Base-by-base conservation (phyloP, 2,113 vertebrate genomes). In the Benitochromis conjunctus region DNA sequence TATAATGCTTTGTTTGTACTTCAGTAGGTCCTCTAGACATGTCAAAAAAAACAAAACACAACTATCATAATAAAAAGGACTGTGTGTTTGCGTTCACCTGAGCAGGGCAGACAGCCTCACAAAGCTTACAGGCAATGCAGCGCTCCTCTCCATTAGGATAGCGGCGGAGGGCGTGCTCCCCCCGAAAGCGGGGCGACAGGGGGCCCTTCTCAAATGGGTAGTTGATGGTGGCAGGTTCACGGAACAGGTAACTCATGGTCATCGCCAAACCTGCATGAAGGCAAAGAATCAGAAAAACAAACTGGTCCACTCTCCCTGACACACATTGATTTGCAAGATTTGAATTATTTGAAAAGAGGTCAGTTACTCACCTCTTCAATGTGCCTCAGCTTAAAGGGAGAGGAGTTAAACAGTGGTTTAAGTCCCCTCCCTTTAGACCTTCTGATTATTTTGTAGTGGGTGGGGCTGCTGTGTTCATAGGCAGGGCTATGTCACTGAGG, bases 161-260 rank as follows among this genome's bases (percentile, higher is more conserved):
- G 21, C 91, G 84, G 57, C 98, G 97, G 56, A 99, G 94, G 0
- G 97, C 98, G 0, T 99, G 98, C 86, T 99, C 98, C 9, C 98
- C 98, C 0, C 97, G 97, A 89, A 99, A 99, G 29, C 98, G 97
- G 0, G 98, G 98, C 21, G 97, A 98, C 82, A 99, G 95, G 0
- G 98, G 98, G 0, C 98, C 98, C 93, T 99, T 99, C 95, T 99
- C 98, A 46, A 99, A 99, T 0, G 98, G 98, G 92, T 98, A 99
- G 92, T 99, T 99, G 90, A 99, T 98, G 80, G 98, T 99, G 90
- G 97, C 97, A 0, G 97, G 97, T 80, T 98, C 97, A 26, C 97
- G 95, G 90, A 99, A 98, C 18, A 99, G 88, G 91, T 99, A 99
- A 80, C 98, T 99, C 93, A 99, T 81, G 1, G 98, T 97, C 97